Percentiles rank a stretch among this genome's conserved stretches.
phyloP scores from a whole-genome alignment of 2,113 vertebrate genomes.

The Clarias batrachus region DNA sequence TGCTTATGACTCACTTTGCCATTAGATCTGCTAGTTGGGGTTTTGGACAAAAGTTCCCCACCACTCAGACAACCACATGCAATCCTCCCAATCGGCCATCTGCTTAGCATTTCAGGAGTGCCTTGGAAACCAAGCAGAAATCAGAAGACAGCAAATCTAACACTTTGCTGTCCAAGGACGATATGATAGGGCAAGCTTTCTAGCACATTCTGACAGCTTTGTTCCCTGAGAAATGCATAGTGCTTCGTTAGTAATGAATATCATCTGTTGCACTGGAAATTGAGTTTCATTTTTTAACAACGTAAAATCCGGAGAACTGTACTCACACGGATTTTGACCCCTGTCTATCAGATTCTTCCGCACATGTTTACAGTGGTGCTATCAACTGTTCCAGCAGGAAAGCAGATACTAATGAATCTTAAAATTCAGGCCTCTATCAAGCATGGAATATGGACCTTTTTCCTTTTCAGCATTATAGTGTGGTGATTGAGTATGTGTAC shows the following conservation, averaged over 20 bases:
- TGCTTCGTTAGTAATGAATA: constrained; percentile 16
- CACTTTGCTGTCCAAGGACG: constrained; percentile 65
- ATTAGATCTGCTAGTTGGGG: constrained; percentile 70
- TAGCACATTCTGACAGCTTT: constrained; percentile 57
- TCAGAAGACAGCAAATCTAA: constrained; percentile 69
- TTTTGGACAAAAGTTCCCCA: constrained; percentile 68
- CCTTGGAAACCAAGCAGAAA: constrained; percentile 63
- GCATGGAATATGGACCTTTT: constrained; percentile 16
- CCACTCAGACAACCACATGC: constrained; percentile 65
- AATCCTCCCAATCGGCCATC: constrained; percentile 68
- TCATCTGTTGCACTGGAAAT: neutral
- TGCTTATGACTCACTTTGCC: constrained; percentile 74
- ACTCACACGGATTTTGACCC: neutral
- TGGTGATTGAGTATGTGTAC: neutral
- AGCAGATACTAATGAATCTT: constrained; percentile 19
- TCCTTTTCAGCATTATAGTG: neutral
- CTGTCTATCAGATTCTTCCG: constrained; percentile 19
- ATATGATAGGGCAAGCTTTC: constrained; percentile 63
- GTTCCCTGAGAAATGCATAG: constrained; percentile 59
- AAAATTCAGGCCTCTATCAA: constrained; percentile 30
- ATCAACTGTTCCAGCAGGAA: constrained; percentile 50
- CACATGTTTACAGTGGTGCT: constrained; percentile 51
- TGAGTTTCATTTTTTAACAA: neutral
- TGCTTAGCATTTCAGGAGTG: constrained; percentile 66
- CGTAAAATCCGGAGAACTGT: neutral